These are phyloP conservation scores for Plecotus auritus DNA, from an alignment of 2,113 vertebrate species.

Conservation along the genomic window DNA sequence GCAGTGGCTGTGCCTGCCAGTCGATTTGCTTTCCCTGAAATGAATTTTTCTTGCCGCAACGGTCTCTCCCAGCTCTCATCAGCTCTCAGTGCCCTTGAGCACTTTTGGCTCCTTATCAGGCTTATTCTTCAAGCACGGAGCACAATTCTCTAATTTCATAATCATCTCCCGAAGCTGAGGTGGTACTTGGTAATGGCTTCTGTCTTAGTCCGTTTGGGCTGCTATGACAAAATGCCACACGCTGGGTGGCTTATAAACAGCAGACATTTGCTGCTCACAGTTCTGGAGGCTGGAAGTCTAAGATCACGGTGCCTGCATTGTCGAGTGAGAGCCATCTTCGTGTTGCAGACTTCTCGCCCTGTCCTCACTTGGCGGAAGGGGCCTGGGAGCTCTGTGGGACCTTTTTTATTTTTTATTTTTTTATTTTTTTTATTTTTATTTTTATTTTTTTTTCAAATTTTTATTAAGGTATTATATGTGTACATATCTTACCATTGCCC, in stretches of 20 bases:
- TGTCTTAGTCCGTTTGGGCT: background rate
- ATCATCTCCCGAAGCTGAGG: background rate
- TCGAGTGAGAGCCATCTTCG: background rate
- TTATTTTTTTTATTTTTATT: too few species aligned
- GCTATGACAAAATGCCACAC: background rate
- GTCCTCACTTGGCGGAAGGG: background rate
- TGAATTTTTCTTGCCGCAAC: background rate
- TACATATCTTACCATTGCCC: too few species aligned
- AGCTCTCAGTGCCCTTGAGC: background rate
- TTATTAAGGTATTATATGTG: too few species aligned
- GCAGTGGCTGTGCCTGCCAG: background rate
- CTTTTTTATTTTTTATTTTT: too few species aligned
- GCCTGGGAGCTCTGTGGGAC: background rate
- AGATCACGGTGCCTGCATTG: background rate
- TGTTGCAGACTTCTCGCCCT: background rate
- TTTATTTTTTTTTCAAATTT: too few species aligned
- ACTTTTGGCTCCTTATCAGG: conserved; percentile 15
- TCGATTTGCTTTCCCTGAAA: background rate
- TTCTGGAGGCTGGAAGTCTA: background rate
- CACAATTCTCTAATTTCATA: background rate
- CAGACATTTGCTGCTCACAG: background rate
- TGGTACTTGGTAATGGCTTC: background rate
- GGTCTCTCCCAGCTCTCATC: background rate
- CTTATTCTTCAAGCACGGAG: conserved; percentile 26
- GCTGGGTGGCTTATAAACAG: background rate